These are phyloP conservation scores for Lepidochrysops patricia DNA, from an alignment of 2,888 invertebrate species.

Conservation along the genomic window DNA sequence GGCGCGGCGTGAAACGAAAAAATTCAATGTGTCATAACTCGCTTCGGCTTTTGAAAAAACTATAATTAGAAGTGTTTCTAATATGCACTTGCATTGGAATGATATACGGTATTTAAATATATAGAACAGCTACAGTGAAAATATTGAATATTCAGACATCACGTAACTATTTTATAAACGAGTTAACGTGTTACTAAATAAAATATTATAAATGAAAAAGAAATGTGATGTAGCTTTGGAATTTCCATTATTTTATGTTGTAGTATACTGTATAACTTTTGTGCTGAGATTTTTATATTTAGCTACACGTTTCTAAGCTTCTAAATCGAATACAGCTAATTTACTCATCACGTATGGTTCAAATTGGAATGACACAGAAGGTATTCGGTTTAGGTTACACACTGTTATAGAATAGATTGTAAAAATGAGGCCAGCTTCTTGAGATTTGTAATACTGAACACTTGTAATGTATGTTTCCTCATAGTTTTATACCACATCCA, in stretches of 20 bases:
- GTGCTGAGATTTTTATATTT: not conserved
- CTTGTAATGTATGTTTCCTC: constrained; percentile 18
- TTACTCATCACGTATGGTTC: constrained; percentile 22
- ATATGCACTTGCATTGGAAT: too few relatives aligned
- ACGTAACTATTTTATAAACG: not conserved
- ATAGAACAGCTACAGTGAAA: too few relatives aligned
- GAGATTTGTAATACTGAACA: constrained; percentile 35
- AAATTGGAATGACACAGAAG: constrained; percentile 31
- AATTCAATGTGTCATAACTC: too few relatives aligned
- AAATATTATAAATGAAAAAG: too few relatives aligned
- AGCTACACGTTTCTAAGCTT: not conserved
- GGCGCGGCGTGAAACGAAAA: too few relatives aligned
- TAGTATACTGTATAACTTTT: constrained; percentile 1
- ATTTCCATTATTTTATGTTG: not conserved
- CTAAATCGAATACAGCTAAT: not conserved
- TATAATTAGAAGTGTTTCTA: too few relatives aligned
- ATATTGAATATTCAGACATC: too few relatives aligned
- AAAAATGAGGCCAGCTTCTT: constrained; percentile 47
- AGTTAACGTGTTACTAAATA: too few relatives aligned
- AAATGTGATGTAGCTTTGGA: not conserved
- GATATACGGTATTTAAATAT: too few relatives aligned
- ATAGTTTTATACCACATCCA: constrained; percentile 45
- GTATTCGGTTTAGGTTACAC: constrained; percentile 17
- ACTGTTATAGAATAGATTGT: constrained; percentile 31
- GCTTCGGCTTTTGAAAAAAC: too few relatives aligned